Evolutionary conservation across 2,888 invertebrate genomes (phyloP), one percentile per base, ranked within the genome.

Genomic region (Axea sp.): DNA sequence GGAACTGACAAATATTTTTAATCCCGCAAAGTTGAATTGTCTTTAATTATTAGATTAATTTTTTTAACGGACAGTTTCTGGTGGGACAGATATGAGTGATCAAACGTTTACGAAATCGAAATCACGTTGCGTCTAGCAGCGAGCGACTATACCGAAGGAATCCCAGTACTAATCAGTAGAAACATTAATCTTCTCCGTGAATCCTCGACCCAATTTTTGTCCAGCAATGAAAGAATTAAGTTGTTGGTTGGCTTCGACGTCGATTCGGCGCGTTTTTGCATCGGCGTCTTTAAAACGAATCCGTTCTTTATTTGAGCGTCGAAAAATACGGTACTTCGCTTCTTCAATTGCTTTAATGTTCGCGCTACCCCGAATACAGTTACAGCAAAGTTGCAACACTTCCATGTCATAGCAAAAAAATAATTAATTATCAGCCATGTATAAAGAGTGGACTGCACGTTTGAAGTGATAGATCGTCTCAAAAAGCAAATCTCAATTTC

Each of bases 151-250:
- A 78, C 78, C 80, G 78, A 77, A 75, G 77, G 73, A 80, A 79
- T 77, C 81, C 80, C 80, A 77, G 76, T 82, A 84, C 85, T 85
- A 86, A 86, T 86, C 86, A 86, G 82, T 78, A 68, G 75, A 80
- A 84, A 80, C 85, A 86, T 86, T 86, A 86, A 86, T 86, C 86
- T 85, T 86, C 81, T 78, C 76, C 72, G 80, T 80, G 79, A 82
- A 82, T 84, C 78, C 81, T 82, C 82, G 81, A 83, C 83, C 83
- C 81, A 86, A 86, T 86, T 86, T 85, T 85, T 84, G 78, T 81
- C 76, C 26, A 49, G 78, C 78, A 80, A 79, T 79, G 80, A 57
- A 74, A 60, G 72, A 72, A 76, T 74, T 72, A 82, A 84, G 83
- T 83, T 81, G 84, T 84, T 85, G 82, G 86, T 86, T 85, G 82